A percentile compares a stretch with the other conserved stretches of the same genome.
phyloP scores from a whole-genome alignment of 30 jellyfish, hydroid and myxozoan genomes.

The Cassiopea xamachana region DNA sequence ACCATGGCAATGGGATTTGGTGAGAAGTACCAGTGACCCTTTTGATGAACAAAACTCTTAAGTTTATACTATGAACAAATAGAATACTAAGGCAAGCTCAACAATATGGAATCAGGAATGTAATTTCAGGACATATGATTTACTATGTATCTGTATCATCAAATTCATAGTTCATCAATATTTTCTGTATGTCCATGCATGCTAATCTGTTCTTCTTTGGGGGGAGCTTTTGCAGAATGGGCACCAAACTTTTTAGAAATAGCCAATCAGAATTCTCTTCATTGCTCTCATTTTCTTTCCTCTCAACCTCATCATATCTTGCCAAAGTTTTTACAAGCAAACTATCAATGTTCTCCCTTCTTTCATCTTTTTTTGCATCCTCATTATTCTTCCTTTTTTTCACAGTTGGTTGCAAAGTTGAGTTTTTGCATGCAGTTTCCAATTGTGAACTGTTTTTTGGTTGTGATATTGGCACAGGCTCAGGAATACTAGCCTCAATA shows the following conservation, averaged over 20 bases:
- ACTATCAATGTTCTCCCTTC: no score
- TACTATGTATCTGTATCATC: constrained; percentile 24
- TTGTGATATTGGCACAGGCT: no score
- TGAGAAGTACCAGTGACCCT: constrained; percentile 16
- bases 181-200: constrained; percentile 29
- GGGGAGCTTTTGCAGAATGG: constrained; percentile 13
- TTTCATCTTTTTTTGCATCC: no score
- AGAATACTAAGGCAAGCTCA: not conserved
- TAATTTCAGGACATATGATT: not conserved
- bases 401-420: no score
- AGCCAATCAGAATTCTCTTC: no score
- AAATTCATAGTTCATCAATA: constrained; percentile 32
- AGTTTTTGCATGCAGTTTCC: no score
- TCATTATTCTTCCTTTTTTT: no score
- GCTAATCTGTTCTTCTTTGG: constrained; percentile 46
- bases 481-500: no score
- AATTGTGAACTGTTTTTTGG: no score
- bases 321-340: no score
- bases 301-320: no score
- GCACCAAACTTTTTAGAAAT: constrained; percentile 23
- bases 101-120: not conserved
- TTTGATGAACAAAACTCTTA: constrained; percentile 15
- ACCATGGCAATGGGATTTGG: constrained; percentile 50
- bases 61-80: not conserved
- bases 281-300: no score